Evolutionary conservation across 2,888 invertebrate genomes (phyloP), one percentile per base, ranked within the genome.

Genomic region (Slavum lentiscoides): DNA sequence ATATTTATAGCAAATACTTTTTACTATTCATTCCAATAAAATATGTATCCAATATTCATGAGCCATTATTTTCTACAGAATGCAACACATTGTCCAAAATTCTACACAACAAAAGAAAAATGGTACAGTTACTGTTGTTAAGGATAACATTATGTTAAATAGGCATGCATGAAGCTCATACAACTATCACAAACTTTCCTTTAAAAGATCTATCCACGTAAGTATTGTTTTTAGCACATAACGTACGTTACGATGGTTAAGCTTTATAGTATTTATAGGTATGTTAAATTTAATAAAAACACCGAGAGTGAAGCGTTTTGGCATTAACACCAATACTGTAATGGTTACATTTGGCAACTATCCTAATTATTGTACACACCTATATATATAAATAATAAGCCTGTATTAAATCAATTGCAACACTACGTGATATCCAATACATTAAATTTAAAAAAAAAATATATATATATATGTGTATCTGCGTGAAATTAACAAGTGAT

Each of bases 101-200:
- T 55, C 55, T 55, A 55, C 3, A 19, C 8, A 55, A 55, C 17
- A 55, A 55, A 1, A 19, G 19, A 19, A 55, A 55, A 49, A 49
- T 3, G 4, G 30, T 30, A 13, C 11, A 49, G 15, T 49, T 49
- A 49, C 13, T 55, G 55, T 55, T 55, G 55, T 55, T 55, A 55
- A 55, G 19, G 5, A 64, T 37, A 58, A 55, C 58, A 19, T 75
- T 68, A 59, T 23, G 30, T 68, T n/a, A 59, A 59, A 59, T 15
- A n/a, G 8, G 9, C 75, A 76, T 76, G 75, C 68, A 17, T 58
- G 1, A 76, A 76, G 59, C 59, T 49, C 30, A 68, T 59, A 43
- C 66, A 76, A 68, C 59, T 68, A 76, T 76, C 68, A 30, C 67
- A 68, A 76, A 76, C 59, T 43, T 76, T 68, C 68, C 75, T 75